Evolutionary conservation across 2,113 vertebrate genomes (phyloP).

Genomic region (Alexandromys fortis): DNA sequence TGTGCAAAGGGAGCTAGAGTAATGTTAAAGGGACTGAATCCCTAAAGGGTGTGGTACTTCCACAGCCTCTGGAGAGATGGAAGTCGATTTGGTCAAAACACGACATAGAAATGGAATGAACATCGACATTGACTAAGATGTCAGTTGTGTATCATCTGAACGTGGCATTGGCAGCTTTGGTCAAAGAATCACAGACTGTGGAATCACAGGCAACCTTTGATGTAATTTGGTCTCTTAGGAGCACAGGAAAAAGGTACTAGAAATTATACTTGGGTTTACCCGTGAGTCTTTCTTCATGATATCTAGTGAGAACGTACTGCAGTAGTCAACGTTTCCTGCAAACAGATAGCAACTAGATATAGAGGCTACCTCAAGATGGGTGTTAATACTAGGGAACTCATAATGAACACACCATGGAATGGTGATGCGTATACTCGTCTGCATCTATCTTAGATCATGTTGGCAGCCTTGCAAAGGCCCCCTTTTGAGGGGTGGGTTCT

Average conservation of each 20-base stretch:
- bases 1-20: neutral
- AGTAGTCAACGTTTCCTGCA: constrained; percentile 92
- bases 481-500: neutral
- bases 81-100: constrained; percentile 90
- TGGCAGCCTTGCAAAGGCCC: neutral
- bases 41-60: constrained; percentile 86
- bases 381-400: neutral
- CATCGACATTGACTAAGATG: constrained; percentile 93
- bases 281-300: constrained; percentile 97
- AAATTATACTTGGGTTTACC: constrained; percentile 92
- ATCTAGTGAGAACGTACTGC: constrained; percentile 93
- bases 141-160: constrained; percentile 87
- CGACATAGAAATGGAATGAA: constrained; percentile 98
- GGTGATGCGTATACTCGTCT: neutral
- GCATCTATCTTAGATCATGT: neutral
- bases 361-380: neutral
- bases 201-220: constrained; percentile 97
- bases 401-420: too few species aligned
- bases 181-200: constrained; percentile 91
- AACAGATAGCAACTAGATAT: constrained; percentile 87
- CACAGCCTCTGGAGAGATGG: constrained; percentile 91
- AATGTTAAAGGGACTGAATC: constrained; percentile 88
- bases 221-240: constrained; percentile 94
- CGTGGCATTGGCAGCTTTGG: constrained; percentile 93
- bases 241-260: constrained; percentile 93